Conservation (phyloP, 53 echinoderm and acorn worm genomes). For the Antedon mediterranea region DNA sequence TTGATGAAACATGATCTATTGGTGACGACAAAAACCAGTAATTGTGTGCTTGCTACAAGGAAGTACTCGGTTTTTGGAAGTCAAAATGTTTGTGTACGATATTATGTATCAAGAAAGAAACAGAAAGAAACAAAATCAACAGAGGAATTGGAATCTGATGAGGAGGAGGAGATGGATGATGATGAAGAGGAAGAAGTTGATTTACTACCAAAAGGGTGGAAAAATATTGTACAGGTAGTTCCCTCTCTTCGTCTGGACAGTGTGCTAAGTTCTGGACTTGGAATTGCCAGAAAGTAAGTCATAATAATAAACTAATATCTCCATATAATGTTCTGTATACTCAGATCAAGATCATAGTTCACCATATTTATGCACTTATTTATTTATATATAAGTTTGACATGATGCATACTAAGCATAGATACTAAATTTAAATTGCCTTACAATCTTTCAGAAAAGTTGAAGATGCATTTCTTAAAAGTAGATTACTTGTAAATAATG, state of each 20-base stretch:
- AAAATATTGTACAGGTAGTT: conserved; percentile 45
- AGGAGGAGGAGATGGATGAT: neutral
- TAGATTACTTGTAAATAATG: conserved; percentile 47
- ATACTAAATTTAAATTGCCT: too few species aligned
- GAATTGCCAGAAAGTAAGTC: conserved; percentile 70
- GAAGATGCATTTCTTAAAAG: conserved; percentile 66
- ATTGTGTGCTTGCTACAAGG: neutral
- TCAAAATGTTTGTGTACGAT: neutral
- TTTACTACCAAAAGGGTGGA: conserved; percentile 26
- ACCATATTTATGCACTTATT: too few species aligned
- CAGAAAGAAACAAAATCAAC: neutral
- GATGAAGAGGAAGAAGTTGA: conserved; percentile 13
- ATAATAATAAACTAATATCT: neutral
- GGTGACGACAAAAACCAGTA: neutral
- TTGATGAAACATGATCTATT: too few species aligned
- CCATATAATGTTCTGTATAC: too few species aligned
- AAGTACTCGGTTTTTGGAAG: neutral
- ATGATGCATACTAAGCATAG: too few species aligned
- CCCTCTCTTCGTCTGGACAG: conserved; percentile 61
- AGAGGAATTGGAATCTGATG: neutral
- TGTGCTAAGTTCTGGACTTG: conserved; percentile 65
- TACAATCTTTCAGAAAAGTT: conserved; percentile 43
- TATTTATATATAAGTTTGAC: too few species aligned
- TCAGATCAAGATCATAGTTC: too few species aligned
- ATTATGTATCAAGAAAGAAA: neutral